Conservation (phyloP, 2,797 vertebrate species). For the Tympanoctomys barrerae region DNA sequence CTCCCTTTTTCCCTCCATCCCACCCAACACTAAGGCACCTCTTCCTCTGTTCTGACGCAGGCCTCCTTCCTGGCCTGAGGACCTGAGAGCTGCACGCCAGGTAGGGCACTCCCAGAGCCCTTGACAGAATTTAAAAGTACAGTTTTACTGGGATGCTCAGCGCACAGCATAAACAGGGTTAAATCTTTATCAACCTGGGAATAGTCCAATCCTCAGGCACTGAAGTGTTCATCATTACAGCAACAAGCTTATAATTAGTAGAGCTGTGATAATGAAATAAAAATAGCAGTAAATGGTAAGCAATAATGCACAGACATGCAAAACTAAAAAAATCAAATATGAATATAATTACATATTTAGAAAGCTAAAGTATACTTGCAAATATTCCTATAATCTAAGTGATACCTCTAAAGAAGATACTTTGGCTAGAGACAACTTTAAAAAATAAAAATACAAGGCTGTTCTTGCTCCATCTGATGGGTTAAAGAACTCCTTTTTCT, state of each 20-base stretch:
- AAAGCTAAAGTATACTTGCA: slow-evolving; percentile 33
- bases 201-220: background rate
- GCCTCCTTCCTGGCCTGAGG: background rate
- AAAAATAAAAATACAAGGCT: background rate
- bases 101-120: background rate
- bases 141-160: background rate
- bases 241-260: slow-evolving; percentile 48
- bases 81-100: background rate
- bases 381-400: slow-evolving; percentile 47
- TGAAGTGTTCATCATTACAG: slow-evolving; percentile 50
- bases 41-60: background rate
- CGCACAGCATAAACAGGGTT: background rate
- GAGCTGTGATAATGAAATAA: slow-evolving; percentile 35
- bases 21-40: background rate
- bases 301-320: background rate
- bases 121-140: background rate
- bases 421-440: background rate
- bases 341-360: background rate
- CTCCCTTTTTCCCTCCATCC: background rate
- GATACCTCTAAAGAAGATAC: background rate
- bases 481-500: background rate
- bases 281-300: slow-evolving; percentile 47
- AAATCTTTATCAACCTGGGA: slow-evolving; percentile 41
- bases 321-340: background rate
- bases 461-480: background rate